Evolutionary conservation across 64 coral and sea anemone species (phyloP), one percentile per base, ranked within the genome.

Genomic region (Platygyra sinensis): DNA sequence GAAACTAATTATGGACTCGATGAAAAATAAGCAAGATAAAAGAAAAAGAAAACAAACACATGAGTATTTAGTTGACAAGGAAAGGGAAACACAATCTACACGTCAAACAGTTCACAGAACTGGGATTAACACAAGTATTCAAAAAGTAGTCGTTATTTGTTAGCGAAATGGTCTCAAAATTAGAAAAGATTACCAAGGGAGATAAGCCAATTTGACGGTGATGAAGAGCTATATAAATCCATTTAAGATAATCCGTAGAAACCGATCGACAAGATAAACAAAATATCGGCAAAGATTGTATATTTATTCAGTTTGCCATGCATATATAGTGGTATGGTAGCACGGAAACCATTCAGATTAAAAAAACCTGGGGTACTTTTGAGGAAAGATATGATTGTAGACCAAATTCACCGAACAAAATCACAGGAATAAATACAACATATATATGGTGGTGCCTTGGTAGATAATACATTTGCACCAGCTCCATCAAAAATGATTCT

Each of bases 141-240:
- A 85, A 50, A 71, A 72, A 85, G 25, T 36, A 52, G 14, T n/a
- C 38, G 74, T 85, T 51, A 28, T 67, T 52, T 63, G 39, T 22
- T 63, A 6, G 38, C 20, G 38, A 67, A 85, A 85, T 71, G 63
- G 24, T 32, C 10, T 3, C 5, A 6, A 39, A 36, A 1, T 71
- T 69, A 85, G n/a, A 13, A 27, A 65, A 24, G 61, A 67, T 84
- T 84, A 69, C 13, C 20, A 85, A 27, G n/a, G 81, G 39, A 50
- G 24, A 85, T 85, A 85, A 85, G 63, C 61, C 63, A 63, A 85
- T 85, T 85, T 85, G 5, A 83, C 36, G 60, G 18, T 27, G 51
- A 85, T 71, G 49, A 69, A 67, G 32, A 72, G 81, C 60, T 16
- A 24, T 29, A 51, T 17, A 51, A 20, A 85, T 39, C 32, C 62